Evolutionary conservation across 1,140 invertebrate species (phyloP), one percentile per base, ranked within the genome.

Genomic region (Eriocheir sinensis): DNA sequence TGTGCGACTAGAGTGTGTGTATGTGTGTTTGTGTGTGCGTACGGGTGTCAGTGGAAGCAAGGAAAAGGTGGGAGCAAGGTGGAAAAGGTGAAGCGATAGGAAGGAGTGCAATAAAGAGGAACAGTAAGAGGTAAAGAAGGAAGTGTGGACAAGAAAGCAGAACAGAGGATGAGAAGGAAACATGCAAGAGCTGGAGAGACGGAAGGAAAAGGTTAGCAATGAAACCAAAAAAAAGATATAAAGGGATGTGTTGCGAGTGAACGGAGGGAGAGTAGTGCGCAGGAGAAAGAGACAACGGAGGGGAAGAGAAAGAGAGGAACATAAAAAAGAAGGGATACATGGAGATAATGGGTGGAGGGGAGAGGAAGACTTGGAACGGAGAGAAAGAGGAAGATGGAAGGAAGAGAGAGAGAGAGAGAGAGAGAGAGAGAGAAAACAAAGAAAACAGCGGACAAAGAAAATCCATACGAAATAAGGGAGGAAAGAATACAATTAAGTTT

Each of bases 361-460:
- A 40, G 9, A 88, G 21, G 44, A n/a, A 44, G 0, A 88, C 4
- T 41, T 6, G n/a, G 36, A 21, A 36, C 17, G 21, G 36, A 38
- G 36, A 88, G 40, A 8, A 41, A 3, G 36, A 44, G 36, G 30
- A 2, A 44, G 40, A 44, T 8, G 44, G 85, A n/a, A 88, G 36
- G 44, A 40, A 88, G 36, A 88, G 85, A 88, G 36, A 41, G 81
- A 85, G 81, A 85, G 81, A 85, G 81, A 85, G 81, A 85, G 81
- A 85, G 81, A 85, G 53, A 72, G 53, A 72, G 53, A n/a, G n/a
- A n/a, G n/a, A n/a, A n/a, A n/a, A n/a, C n/a, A n/a, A n/a, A n/a
- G n/a, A n/a, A n/a, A n/a, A n/a, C n/a, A n/a, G n/a, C n/a, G n/a
- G n/a, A n/a, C n/a, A n/a, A n/a, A 12, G 53, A 12, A 27, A 12